Evolutionary conservation across 1,140 invertebrate species (phyloP).

Genomic region (Dreissena polymorpha): DNA sequence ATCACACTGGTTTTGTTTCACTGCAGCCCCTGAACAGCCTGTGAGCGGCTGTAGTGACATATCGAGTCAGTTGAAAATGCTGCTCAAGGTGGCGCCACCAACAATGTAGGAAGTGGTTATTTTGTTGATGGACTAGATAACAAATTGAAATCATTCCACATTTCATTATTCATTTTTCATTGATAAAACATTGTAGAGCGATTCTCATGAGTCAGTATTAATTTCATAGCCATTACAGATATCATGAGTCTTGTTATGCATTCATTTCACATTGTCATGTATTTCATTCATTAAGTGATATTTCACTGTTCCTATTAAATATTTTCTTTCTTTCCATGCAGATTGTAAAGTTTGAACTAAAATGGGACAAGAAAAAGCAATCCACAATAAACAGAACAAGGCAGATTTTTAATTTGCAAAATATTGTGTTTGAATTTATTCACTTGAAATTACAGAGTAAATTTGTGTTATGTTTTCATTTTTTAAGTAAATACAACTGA

Average conservation of each 20-base stretch:
- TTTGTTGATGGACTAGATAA: slow-evolving; percentile 1
- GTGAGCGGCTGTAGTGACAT: slow-evolving; percentile 69
- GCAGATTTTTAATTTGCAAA: background rate
- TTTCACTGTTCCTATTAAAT: slow-evolving; percentile 1
- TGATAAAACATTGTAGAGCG: slow-evolving; percentile 25
- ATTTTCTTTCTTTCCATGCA: slow-evolving; percentile 46
- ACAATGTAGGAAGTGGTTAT: slow-evolving; percentile 43
- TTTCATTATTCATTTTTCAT: slow-evolving; percentile 56
- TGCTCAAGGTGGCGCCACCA: slow-evolving; percentile 82
- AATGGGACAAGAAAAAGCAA: slow-evolving; percentile 12
- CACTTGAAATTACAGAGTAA: background rate
- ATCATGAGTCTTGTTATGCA: slow-evolving; percentile 60
- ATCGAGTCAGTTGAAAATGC: slow-evolving; percentile 82
- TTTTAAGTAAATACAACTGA: slow-evolving; percentile 1
- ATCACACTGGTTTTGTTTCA: slow-evolving; percentile 81
- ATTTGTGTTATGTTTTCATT: background rate
- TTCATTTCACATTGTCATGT: slow-evolving; percentile 34
- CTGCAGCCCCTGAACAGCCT: slow-evolving; percentile 29
- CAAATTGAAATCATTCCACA: slow-evolving; percentile 65
- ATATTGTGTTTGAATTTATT: background rate
- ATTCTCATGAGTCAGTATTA: slow-evolving; percentile 67
- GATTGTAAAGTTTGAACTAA: slow-evolving; percentile 35
- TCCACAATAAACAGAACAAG: background rate
- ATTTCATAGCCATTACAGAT: slow-evolving; percentile 54
- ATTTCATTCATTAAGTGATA: background rate